Conservation (phyloP, 2,113 vertebrate species). For the Poeciliopsis turrubarensis region DNA sequence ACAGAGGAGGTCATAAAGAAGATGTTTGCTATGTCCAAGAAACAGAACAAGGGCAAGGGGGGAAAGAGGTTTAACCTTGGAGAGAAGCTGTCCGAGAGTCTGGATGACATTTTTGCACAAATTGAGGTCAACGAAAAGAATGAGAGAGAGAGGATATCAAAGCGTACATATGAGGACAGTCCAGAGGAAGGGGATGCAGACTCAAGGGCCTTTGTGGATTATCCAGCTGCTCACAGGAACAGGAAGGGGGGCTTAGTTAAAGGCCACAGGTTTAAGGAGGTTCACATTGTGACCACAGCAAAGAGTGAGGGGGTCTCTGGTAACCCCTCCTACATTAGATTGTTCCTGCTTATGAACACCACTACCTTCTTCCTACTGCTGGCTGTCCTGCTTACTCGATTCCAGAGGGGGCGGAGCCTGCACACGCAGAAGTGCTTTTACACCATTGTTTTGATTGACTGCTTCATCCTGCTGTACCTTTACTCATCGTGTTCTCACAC, state of each 20-base stretch:
- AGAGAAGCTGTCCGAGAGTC: constrained; percentile 86
- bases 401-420: constrained; percentile 88
- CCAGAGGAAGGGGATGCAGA: constrained; percentile 88
- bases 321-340: constrained; percentile 87
- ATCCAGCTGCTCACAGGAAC: constrained; percentile 84
- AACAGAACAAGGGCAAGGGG: constrained; percentile 81
- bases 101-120: constrained; percentile 94
- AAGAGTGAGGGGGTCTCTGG: constrained; percentile 76
- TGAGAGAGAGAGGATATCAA: constrained; percentile 86
- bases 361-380: constrained; percentile 93
- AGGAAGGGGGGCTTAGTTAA: constrained; percentile 74
- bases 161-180: constrained; percentile 85
- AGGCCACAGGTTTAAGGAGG: constrained; percentile 79
- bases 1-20: constrained; percentile 88
- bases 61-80: constrained; percentile 79
- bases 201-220: constrained; percentile 90
- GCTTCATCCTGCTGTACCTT: constrained; percentile 92
- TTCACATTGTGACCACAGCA: constrained; percentile 76
- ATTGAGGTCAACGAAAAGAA: constrained; percentile 92
- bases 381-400: constrained; percentile 89
- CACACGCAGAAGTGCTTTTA: constrained; percentile 93
- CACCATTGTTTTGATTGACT: constrained; percentile 88
- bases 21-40: constrained; percentile 88
- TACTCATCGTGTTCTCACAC: constrained; percentile 93
- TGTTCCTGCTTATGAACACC: constrained; percentile 96